Conservation (phyloP, 2,888 invertebrate species). For the Diarsia mendica region DNA sequence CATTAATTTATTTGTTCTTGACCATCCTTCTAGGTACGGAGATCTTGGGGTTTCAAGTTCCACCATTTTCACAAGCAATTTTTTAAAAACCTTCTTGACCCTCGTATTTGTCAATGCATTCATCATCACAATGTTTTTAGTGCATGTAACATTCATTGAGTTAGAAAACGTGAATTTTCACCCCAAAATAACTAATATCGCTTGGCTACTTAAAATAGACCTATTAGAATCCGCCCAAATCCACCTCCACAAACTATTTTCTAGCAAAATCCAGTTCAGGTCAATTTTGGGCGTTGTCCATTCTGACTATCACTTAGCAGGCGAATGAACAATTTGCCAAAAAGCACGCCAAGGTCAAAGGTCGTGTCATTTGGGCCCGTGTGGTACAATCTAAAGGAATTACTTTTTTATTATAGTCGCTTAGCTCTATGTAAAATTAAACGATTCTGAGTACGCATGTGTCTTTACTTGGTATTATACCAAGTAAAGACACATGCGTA, state of each 20-base stretch:
- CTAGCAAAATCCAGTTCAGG: slow-evolving; percentile 47
- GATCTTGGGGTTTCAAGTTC: no score
- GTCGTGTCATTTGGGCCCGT: slow-evolving; percentile 63
- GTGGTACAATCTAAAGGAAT: slow-evolving; percentile 54
- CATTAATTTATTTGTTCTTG: no score
- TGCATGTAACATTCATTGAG: no score
- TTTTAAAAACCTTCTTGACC: no score
- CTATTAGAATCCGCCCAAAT: not conserved
- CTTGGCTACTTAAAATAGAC: not conserved
- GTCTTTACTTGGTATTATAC: not conserved
- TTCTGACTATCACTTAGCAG: slow-evolving; percentile 66
- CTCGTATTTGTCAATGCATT: no score
- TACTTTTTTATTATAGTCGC: slow-evolving; percentile 15
- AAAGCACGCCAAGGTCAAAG: slow-evolving; percentile 80
- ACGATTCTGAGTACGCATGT: not conserved
- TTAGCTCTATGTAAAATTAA: not conserved
- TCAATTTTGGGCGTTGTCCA: slow-evolving; percentile 66
- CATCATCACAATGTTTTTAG: no score
- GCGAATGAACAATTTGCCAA: slow-evolving; percentile 79
- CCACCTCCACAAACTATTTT: not conserved
- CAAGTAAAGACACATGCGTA: no score
- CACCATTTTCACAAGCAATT: no score
- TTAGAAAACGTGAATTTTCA: no score
- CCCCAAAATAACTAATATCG: not conserved
- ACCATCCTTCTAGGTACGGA: no score